Base-by-base conservation (phyloP, 2,797 vertebrate genomes). In the Enteromius treurensis region DNA sequence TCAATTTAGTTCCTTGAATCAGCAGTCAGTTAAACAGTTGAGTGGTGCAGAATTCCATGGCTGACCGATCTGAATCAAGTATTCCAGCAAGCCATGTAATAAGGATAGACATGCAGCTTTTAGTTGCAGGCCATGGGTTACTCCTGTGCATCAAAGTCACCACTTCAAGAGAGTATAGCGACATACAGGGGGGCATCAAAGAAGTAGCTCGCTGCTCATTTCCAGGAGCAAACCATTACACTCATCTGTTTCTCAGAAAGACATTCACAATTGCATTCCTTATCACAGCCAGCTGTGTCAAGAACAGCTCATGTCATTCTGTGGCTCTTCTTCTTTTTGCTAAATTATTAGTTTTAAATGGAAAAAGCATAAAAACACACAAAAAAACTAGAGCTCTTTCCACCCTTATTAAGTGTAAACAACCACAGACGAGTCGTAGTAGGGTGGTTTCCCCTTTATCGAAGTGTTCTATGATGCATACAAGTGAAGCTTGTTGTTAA, bases 371-470 rank as follows among this genome's bases (percentile, higher is more conserved):
- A 45, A 17, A 26, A 21, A 15, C 40, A 32, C 40, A 10, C 1
- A 60, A 13, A 77, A 77, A 42, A 14, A 9, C 3, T 74, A 14
- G n/a, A 17, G 13, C n/a, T 13, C n/a, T 17, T 60, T 40, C 47
- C 51, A 45, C 37, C 13, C 42, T 65, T 77, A 69, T 64, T 47
- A 58, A 37, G 60, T 62, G 77, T 87, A 87, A 86, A 87, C 85
- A 88, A 79, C 60, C 23, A 62, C 85, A 84, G 71, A 86, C 88
- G 85, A 86, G 81, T 79, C 89, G 86, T 42, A 88, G 86, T 86
- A 87, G 62, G 87, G 93, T 94, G 92, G 85, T 93, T 92, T 92
- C 93, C 92, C 89, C 86, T 42, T 45, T 81, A 81, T 82, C 62
- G 45, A 34, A 77, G 73, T 51, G 80, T 77, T 83, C 69, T 65